A percentile compares a stretch with the other conserved stretches of the same genome.
Conservation (phyloP, 2,113 vertebrate genomes). For the Odocoileus virginianus region DNA sequence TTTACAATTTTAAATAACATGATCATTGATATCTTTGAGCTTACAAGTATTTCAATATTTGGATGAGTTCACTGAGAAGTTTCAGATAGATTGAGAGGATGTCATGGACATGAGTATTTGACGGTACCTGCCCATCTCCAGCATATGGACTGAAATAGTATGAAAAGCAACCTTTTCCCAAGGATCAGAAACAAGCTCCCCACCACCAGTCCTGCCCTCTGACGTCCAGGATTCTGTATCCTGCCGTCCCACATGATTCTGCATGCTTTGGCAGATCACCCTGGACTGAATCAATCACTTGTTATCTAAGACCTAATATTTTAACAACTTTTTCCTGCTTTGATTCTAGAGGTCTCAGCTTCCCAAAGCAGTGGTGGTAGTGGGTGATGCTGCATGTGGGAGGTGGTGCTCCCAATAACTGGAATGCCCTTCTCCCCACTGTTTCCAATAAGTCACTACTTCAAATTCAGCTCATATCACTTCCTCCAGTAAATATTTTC, state of each 20-base stretch:
- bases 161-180: background rate
- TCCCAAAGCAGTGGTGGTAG: background rate
- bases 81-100: background rate
- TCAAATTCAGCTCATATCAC: background rate
- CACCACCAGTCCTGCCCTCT: background rate
- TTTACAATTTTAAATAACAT: background rate
- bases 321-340: background rate
- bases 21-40: background rate
- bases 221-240: background rate
- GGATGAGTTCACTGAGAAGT: background rate
- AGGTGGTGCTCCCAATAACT: background rate
- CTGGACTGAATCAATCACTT: background rate
- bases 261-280: background rate
- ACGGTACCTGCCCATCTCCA: background rate
- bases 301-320: background rate
- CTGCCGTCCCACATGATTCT: accelerated
- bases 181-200: background rate
- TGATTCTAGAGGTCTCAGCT: background rate
- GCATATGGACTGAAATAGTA: too few species aligned
- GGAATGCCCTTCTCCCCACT: background rate
- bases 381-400: background rate
- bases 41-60: background rate
- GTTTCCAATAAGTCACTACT: background rate
- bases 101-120: background rate
- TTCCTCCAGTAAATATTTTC: background rate